Base-by-base conservation (phyloP, 2,113 vertebrate species). In the Ochotona princeps region DNA sequence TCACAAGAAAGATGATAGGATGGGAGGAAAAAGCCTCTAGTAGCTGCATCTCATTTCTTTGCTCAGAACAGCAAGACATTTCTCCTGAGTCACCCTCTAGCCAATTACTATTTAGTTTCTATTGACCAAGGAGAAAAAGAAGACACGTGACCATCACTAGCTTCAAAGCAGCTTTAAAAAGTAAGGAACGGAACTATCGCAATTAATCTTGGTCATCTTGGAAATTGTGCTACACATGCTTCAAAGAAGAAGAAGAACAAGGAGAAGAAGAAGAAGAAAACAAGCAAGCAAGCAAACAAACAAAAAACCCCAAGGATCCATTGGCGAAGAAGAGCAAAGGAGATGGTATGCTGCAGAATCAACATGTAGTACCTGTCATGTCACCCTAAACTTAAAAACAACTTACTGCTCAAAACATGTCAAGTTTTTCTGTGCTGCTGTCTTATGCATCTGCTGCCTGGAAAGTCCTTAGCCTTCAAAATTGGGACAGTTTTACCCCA, bases 381-480 rank as follows among this genome's bases (percentile, higher is more conserved):
- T 67, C 1, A 30, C 28, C 47, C 51, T 84, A 20, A 90, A 79
- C 32, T 72, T 17, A 32, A 83, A 83, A 3, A 47, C 18, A 26
- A 76, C 30, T 38, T 63, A 35, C 47, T 67, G 87, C 30, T 35
- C 13, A 32, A 49, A 28, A 47, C 8, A 30, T 15, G 21, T 60
- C 28, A 38, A 8, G 26, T 15, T 73, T 26, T 91, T 32, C 35
- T n/a, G 4, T 51, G 60, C 17, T 25, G 18, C 60, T 25, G 38
- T 76, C 69, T 47, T 76, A 83, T 32, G n/a, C 51, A 76, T 63
- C 61, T 69, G 12, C 75, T 51, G 23, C 38, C n/a, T 85, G 82
- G 72, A 66, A 81, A 32, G 82, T 66, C 78, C 17, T 82, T 89
- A n/a, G 12, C 28, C 23, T 93, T 93, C 70, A 66, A 76, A 91